Conservation (phyloP, 1,140 invertebrate genomes). For the Adelges cooleyi region DNA sequence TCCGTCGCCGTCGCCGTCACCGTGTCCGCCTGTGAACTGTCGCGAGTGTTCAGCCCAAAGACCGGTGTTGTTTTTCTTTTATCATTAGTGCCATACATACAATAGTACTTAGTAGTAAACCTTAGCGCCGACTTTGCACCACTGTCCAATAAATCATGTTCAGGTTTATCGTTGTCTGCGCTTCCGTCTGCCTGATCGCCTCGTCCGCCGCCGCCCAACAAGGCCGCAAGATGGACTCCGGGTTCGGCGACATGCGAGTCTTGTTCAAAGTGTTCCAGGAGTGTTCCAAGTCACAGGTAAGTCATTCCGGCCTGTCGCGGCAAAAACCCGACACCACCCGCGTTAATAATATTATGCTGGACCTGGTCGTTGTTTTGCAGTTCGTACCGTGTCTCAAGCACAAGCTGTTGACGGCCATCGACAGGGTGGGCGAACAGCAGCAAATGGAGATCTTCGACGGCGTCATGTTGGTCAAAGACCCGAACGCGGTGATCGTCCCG, state of each 20-base stretch:
- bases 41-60: constrained; percentile 30
- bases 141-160: too few relatives aligned
- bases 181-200: background rate
- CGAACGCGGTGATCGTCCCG: constrained; percentile 34
- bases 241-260: constrained; percentile 43
- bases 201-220: constrained; percentile 31
- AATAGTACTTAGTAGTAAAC: too few relatives aligned
- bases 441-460: constrained; percentile 56
- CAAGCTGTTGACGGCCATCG: constrained; percentile 58
- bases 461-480: constrained; percentile 54
- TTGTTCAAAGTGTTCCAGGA: constrained; percentile 58
- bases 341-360: background rate
- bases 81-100: constrained; percentile 20
- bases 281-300: constrained; percentile 39
- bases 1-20: constrained; percentile 35
- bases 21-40: constrained; percentile 40
- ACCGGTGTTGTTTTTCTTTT: too few relatives aligned
- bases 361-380: constrained; percentile 38
- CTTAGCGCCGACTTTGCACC: too few relatives aligned
- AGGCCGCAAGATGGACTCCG: constrained; percentile 24
- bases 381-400: constrained; percentile 61
- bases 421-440: constrained; percentile 50
- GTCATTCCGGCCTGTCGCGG: too few relatives aligned
- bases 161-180: background rate
- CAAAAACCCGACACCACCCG: too few relatives aligned